Base-by-base conservation (phyloP, 2,113 vertebrate species). In the Procavia capensis region DNA sequence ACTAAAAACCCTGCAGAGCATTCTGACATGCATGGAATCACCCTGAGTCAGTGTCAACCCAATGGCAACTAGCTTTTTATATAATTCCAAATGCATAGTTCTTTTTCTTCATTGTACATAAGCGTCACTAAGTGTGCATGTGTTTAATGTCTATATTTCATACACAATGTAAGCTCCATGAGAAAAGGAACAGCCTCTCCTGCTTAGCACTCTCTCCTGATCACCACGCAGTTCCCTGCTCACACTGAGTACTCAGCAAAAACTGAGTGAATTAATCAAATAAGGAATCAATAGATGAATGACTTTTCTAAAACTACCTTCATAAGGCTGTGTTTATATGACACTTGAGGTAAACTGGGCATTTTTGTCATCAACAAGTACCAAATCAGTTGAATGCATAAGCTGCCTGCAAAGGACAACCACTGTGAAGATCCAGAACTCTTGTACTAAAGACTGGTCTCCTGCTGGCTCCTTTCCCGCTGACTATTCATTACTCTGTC, bases 291-390 rank as follows among this genome's bases (percentile, higher is more conserved):
- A 85, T 20, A 95, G 16, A 57, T 91, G n/a, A 93, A 54, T 16
- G 20, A 17, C 36, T 61, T 90, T 93, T 94, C 72, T 94, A 54
- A 88, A 95, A 41, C 22, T 63, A 41, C 50, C 70, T 93, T 91
- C 29, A 27, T 29, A 85, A 88, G 85, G 64, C 13, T 11, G 7
- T 39, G 31, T 85, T 84, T 92, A 41, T 36, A 63, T 61, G 84
- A 78, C 82, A 89, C 29, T 19, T 66, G 82, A 89, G 83, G 90
- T 22, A 83, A 87, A 74, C 41, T n/a, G 59, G 84, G 66, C 47
- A 75, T 79, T 80, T 34, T 84, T 59, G 41, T 17, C 47, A 39
- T 82, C 50, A 88, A 79, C 34, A 90, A 79, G 85, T 43, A 79
- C 17, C 29, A 85, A 85, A 24, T 75, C 57, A 70, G 39, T 20